Evolutionary conservation across 2,113 vertebrate genomes (phyloP).

Genomic region (Euleptes europaea): DNA sequence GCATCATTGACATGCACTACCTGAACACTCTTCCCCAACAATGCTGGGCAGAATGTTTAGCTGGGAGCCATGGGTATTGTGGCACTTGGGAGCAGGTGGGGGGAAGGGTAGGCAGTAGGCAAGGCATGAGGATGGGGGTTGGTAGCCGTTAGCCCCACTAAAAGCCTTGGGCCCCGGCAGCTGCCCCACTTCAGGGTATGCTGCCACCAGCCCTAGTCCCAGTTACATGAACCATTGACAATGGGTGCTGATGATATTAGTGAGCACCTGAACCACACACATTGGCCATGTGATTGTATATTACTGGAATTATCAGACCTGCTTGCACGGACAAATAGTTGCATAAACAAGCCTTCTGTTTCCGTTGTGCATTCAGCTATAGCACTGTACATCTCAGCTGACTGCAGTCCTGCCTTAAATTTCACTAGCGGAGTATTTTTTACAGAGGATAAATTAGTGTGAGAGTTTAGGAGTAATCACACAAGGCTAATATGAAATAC

Average conservation of each 20-base stretch:
- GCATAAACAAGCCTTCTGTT: neutral
- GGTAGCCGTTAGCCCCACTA: no score
- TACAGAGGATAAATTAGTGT: slow-evolving; percentile 24
- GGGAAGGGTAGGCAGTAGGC: no score
- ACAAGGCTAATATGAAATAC: slow-evolving; percentile 19
- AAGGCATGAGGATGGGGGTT: no score
- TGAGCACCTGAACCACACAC: neutral
- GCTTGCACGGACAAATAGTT: neutral
- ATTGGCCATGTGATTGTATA: neutral
- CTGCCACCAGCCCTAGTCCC: no score
- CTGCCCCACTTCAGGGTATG: no score
- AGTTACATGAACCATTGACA: neutral
- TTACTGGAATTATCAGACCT: neutral
- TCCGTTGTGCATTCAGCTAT: slow-evolving; percentile 28
- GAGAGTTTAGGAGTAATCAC: slow-evolving; percentile 21
- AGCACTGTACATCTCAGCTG: slow-evolving; percentile 9
- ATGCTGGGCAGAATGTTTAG: no score
- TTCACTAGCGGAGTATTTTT: slow-evolving; percentile 30
- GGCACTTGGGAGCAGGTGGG: no score
- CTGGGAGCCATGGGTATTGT: no score
- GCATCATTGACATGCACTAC: no score
- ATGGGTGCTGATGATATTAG: neutral
- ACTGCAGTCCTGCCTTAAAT: slow-evolving; percentile 27
- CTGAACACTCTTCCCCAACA: no score
- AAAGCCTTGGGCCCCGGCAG: no score